Evolutionary conservation across 1,140 invertebrate genomes (phyloP), one percentile per base, ranked within the genome.

Genomic region (Orussus abietinus): DNA sequence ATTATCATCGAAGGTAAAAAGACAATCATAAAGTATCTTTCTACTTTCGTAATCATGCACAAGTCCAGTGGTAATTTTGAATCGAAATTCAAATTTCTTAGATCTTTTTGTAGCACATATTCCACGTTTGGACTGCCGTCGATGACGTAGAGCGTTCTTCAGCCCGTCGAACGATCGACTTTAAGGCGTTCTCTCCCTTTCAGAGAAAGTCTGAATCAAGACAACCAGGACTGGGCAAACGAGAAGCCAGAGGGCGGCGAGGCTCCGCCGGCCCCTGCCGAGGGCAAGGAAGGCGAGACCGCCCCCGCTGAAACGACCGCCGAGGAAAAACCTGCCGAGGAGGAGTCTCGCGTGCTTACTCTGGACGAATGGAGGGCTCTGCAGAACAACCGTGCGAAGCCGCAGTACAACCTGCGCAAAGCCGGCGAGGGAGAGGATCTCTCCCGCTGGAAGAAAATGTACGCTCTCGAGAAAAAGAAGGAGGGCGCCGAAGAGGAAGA

Each of bases 381-480:
- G 54, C 81, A 83, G 51, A 80, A 79, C 42, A 79, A 80, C 38
- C 79, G 86, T 57, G 79, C 79, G 28, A 88, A 86, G 59, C 90
- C 91, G 17, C 82, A 85, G 49, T 95, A 87, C 62, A 95, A 96
- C 69, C 71, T 93, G 50, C 82, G 92, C 42, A 92, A 93, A 72
- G 88, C 92, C 39, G 90, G 90, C 28, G 91, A 96, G 75, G 92
- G 92, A 22, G 90, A 94, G 64, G 90, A 93, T 66, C 77, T 84
- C 29, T 82, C 84, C 31, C 88, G 92, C 67, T 94, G 90, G 90
- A 93, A 94, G 69, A 94, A 94, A 57, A 88, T 92, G 79, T 88
- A 89, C 51, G 80, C 83, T 53, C 72, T 91, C 30, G 83, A 87
- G 58, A 89, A 87, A 67, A 90, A 90, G 67, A 85, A 86, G 62